phyloP scores from a whole-genome alignment of 2,113 vertebrate genomes.

The Lophotis ruficrista region DNA sequence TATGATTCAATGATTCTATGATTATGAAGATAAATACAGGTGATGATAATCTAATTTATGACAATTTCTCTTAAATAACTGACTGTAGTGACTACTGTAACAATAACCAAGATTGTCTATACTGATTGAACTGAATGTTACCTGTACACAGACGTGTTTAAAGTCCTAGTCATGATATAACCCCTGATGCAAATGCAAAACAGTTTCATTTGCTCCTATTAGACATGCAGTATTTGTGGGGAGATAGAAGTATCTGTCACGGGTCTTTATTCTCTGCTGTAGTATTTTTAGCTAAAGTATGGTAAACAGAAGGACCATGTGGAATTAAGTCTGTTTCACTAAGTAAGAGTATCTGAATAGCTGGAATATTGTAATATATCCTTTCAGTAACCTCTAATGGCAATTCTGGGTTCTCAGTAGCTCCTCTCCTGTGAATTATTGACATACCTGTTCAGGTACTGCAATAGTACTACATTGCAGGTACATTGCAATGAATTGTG shows the following conservation, averaged over 20 bases:
- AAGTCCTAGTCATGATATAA: neutral
- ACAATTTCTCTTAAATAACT: neutral
- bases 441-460: neutral
- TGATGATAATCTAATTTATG: neutral
- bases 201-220: neutral
- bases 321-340: neutral
- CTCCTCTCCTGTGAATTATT: neutral
- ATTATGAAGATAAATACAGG: neutral
- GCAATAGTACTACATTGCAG: neutral
- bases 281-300: neutral
- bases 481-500: neutral
- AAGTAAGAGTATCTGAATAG: neutral
- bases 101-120: neutral
- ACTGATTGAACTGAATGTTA: neutral
- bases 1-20: too few species aligned
- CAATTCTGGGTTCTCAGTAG: neutral
- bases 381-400: neutral
- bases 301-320: neutral
- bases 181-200: neutral
- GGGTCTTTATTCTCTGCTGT: neutral
- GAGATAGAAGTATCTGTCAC: neutral
- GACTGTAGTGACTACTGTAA: neutral
- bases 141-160: neutral
- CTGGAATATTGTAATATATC: neutral
- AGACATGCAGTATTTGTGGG: neutral